These are phyloP conservation scores for Pherbina coryleti DNA, from an alignment of 2,888 invertebrate genomes.

Conservation along the genomic window DNA sequence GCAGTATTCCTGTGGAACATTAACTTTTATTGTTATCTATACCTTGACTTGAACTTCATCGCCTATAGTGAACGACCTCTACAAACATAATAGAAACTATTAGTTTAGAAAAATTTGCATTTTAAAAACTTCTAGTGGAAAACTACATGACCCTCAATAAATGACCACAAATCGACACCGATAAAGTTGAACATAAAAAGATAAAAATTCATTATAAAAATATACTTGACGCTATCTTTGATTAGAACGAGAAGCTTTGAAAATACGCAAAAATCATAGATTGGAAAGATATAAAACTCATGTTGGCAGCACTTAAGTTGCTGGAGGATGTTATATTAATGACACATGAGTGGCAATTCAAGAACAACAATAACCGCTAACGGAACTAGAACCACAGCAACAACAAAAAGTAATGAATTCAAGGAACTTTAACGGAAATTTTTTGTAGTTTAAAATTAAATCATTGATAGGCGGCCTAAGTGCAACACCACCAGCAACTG, in stretches of 20 bases:
- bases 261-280: not conserved
- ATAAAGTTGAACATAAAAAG: not conserved
- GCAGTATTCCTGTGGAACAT: no score
- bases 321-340: conserved; percentile 14
- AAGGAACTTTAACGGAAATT: not conserved
- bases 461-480: not conserved
- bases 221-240: not conserved
- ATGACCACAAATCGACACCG: conserved; percentile 10
- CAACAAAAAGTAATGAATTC: not conserved
- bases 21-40: not conserved
- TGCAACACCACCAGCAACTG: not conserved
- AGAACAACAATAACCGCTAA: conserved; percentile 4
- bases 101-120: not conserved
- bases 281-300: not conserved
- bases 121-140: not conserved
- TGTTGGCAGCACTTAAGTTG: not conserved
- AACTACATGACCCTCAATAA: not conserved
- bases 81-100: no score
- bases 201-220: not conserved
- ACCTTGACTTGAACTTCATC: conserved; percentile 21
- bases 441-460: not conserved
- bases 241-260: not conserved
- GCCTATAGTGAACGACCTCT: not conserved
- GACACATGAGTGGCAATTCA: conserved; percentile 10
- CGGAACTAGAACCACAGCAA: not conserved